These are phyloP conservation scores for Drosophila rubida DNA, from an alignment of 2,888 invertebrate genomes.

Conservation along the genomic window DNA sequence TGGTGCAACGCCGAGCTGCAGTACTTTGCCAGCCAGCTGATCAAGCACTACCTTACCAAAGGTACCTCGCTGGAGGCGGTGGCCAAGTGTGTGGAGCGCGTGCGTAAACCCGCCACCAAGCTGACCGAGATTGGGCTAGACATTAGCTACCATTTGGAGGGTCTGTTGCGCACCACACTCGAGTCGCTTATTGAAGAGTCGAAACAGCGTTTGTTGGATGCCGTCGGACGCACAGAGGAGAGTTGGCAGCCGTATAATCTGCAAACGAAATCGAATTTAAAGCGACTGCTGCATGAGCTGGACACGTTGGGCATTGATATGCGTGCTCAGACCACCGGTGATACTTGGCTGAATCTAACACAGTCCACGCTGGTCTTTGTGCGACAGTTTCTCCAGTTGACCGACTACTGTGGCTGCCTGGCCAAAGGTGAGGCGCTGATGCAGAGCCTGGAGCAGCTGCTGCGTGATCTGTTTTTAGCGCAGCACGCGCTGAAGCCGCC, in stretches of 20 bases:
- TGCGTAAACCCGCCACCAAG: conserved; percentile 86
- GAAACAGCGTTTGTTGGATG: conserved; percentile 82
- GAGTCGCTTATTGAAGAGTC: conserved; percentile 84
- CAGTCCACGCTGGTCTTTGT: conserved; percentile 84
- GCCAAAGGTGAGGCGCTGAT: conserved; percentile 83
- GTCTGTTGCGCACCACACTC: conserved; percentile 90
- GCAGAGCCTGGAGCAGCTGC: conserved; percentile 77
- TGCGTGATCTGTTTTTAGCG: conserved; percentile 82
- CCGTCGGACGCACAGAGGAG: conserved; percentile 84
- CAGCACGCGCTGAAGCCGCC: conserved; percentile 83
- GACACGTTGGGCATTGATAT: conserved; percentile 83
- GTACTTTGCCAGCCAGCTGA: conserved; percentile 91
- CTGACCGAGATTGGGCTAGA: conserved; percentile 92
- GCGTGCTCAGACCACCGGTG: conserved; percentile 83
- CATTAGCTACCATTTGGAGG: conserved; percentile 95
- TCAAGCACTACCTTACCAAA: conserved; percentile 95
- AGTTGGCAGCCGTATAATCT: conserved; percentile 85
- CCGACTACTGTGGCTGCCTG: conserved; percentile 83
- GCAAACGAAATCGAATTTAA: conserved; percentile 84
- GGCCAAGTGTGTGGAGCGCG: conserved; percentile 93
- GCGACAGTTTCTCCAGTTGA: conserved; percentile 83
- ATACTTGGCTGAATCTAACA: conserved; percentile 84
- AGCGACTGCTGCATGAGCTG: conserved; percentile 81
- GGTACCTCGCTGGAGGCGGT: conserved; percentile 93
- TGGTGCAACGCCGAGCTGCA: conserved; percentile 95